phyloP scores from a whole-genome alignment of 2,797 vertebrate genomes.

The Channa striata region DNA sequence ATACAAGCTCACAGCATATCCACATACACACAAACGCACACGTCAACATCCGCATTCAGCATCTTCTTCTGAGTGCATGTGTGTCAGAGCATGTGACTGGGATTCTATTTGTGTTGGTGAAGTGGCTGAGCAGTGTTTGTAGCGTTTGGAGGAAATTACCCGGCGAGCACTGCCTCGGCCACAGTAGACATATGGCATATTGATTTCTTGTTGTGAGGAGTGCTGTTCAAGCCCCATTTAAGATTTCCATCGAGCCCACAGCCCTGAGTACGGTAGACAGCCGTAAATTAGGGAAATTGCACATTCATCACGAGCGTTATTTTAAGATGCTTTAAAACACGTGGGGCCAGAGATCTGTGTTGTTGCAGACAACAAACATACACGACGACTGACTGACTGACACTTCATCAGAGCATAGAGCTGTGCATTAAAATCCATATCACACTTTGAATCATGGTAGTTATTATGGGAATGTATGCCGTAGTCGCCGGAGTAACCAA shows the following conservation, averaged over 20 bases:
- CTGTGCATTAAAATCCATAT: conserved; percentile 9
- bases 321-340: conserved; percentile 94
- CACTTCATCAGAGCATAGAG: not conserved
- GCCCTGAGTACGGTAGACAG: conserved; percentile 90
- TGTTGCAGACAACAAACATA: conserved; percentile 69
- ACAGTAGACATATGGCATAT: conserved; percentile 91
- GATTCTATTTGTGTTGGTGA: conserved; percentile 73
- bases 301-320: conserved; percentile 98
- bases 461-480: not conserved
- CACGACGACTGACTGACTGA: conserved; percentile 25
- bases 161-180: conserved; percentile 83
- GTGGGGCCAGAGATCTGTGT: conserved; percentile 86
- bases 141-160: conserved; percentile 85
- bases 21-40: conserved; percentile 19
- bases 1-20: conserved; percentile 6
- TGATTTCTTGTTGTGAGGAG: conserved; percentile 99
- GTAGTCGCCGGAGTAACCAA: not conserved
- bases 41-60: conserved; percentile 17
- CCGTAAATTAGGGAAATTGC: conserved; percentile 99
- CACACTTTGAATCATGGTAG: not conserved
- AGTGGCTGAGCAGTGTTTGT: conserved; percentile 79
- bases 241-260: conserved; percentile 97
- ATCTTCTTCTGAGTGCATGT: conserved; percentile 49
- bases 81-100: conserved; percentile 59
- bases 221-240: conserved; percentile 99